Percentiles rank a stretch among this genome's conserved stretches.
Conservation (phyloP, 53 echinoderm and acorn worm species). For the Pentamera pediparva region DNA sequence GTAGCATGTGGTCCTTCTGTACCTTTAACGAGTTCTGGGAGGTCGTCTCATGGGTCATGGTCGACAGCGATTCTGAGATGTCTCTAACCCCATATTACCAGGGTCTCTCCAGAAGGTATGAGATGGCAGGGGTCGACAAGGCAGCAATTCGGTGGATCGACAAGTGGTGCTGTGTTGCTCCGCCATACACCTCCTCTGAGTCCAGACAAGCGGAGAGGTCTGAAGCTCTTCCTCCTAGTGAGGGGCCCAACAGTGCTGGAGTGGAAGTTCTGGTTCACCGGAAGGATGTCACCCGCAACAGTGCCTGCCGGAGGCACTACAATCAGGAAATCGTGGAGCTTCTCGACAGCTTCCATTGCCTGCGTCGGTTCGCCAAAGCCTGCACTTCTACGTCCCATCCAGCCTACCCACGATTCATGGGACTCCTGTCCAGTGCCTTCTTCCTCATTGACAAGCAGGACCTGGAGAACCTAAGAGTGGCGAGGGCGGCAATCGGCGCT, state of each 20-base stretch:
- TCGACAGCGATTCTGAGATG: slow-evolving; percentile 29
- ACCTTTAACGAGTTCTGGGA: slow-evolving; percentile 24
- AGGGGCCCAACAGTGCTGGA: slow-evolving; percentile 9
- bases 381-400: slow-evolving; percentile 17
- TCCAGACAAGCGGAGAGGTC: not conserved
- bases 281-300: not conserved
- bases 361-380: not conserved
- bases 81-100: slow-evolving; percentile 17
- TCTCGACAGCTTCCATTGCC: not conserved
- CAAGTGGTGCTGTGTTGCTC: slow-evolving; percentile 21
- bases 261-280: not conserved
- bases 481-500: not conserved
- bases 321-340: not conserved
- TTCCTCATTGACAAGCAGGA: slow-evolving; percentile 15
- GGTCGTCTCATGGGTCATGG: slow-evolving; percentile 22
- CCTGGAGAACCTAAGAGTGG: not conserved
- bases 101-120: slow-evolving; percentile 16
- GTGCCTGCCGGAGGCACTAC: slow-evolving; percentile 7
- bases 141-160: slow-evolving; percentile 27
- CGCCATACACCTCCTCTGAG: not conserved
- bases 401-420: slow-evolving; percentile 15
- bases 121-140: slow-evolving; percentile 18
- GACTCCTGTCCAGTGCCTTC: slow-evolving; percentile 21
- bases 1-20: slow-evolving; percentile 27
- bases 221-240: not conserved